Percentiles rank a stretch among this genome's conserved stretches.
These are phyloP conservation scores for Hemibagrus guttatus DNA, from an alignment of 2,797 vertebrate genomes.

Conservation along the genomic window DNA sequence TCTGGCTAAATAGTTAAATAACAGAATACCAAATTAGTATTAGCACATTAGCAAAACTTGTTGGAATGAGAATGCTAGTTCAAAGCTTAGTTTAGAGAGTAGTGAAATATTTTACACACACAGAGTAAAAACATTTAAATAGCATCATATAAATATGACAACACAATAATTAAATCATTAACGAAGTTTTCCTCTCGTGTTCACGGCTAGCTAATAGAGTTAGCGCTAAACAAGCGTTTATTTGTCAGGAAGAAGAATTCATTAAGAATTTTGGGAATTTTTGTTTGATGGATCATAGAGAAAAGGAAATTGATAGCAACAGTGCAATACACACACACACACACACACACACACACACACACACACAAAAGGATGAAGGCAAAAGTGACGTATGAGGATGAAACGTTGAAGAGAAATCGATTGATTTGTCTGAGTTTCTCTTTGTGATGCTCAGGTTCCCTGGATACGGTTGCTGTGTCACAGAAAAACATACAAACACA, in stretches of 20 bases:
- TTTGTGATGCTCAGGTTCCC: neutral
- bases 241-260: no score
- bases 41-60: no score
- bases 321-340: neutral
- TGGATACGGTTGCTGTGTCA: constrained; percentile 17
- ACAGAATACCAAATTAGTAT: no score
- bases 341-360: neutral
- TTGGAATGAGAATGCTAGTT: no score
- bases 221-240: neutral
- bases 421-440: neutral
- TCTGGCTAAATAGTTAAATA: no score
- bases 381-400: neutral
- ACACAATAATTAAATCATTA: neutral
- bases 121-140: no score
- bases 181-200: neutral
- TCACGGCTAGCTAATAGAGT: neutral
- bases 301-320: no score
- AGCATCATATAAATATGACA: neutral
- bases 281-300: no score
- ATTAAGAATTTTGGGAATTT: no score
- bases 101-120: no score
- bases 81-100: no score
- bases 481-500: neutral
- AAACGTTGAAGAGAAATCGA: neutral
- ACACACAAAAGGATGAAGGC: neutral